These are phyloP conservation scores for Ganaspis sp. DNA, from an alignment of 1,140 invertebrate species.

Conservation along the genomic window DNA sequence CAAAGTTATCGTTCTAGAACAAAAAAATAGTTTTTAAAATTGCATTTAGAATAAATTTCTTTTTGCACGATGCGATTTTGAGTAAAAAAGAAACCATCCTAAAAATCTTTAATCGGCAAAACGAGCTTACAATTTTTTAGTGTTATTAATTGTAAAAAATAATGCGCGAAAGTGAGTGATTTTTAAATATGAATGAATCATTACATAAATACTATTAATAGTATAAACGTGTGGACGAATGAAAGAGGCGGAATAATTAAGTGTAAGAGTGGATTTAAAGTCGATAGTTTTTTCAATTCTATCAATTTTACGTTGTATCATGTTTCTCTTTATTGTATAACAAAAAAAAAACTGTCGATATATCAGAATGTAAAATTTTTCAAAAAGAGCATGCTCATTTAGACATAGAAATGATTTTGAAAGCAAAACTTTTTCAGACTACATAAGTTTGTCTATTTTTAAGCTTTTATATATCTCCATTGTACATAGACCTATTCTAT, in stretches of 20 bases:
- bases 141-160: slow-evolving; percentile 4
- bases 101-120: not conserved
- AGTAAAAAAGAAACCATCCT: no score
- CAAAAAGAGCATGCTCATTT: slow-evolving; percentile 48
- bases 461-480: slow-evolving; percentile 69
- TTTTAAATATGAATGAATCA: not conserved
- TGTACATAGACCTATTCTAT: slow-evolving; percentile 67
- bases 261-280: not conserved
- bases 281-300: not conserved
- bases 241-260: not conserved
- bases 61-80: no score
- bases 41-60: not conserved
- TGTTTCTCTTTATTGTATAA: not conserved
- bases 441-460: slow-evolving; percentile 54
- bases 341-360: slow-evolving; percentile 9
- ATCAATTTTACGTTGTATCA: not conserved
- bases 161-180: not conserved
- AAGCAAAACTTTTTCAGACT: slow-evolving; percentile 43
- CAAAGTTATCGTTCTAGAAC: not conserved
- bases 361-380: not conserved
- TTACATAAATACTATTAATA: not conserved
- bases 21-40: not conserved
- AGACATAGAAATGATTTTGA: slow-evolving; percentile 51
- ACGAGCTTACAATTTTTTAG: slow-evolving; percentile 26
- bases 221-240: not conserved